Base-by-base conservation (phyloP, 1,140 invertebrate genomes). In the Bombus difficillimus region DNA sequence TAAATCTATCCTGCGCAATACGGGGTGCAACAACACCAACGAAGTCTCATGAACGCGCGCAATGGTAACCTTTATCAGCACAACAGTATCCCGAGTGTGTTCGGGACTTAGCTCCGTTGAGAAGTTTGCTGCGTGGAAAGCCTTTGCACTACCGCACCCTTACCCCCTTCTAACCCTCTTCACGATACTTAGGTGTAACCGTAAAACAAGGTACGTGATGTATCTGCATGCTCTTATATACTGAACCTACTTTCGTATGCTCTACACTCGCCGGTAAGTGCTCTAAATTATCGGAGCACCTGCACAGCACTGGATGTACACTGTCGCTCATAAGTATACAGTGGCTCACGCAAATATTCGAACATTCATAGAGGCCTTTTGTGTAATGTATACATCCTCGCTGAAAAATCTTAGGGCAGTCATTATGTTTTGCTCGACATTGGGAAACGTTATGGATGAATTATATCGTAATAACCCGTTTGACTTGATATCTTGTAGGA, bases 251-350 rank as follows among this genome's bases (percentile, higher is more conserved):
- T 91, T 93, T 91, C 88, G 88, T 92, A 92, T 90, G 87, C 89
- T 84, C 87, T 87, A 76, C 83, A 81, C 81, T 81, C 73, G 13
- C 73, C 76, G 80, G 88, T 92, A 93, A 93, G 91, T 92, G 91
- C 89, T 90, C 85, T 88, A 88, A 93, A 94, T 90, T 92, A 91
- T 91, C 87, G 75, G 88, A 84, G 81, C 91, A 90, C 88, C 92
- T 90, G 89, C 87, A 83, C 64, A 90, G 75, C 25, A 34, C 72
- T 59, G 39, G 77, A 64, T n/a, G 74, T 64, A 74, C 87, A 89
- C 92, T 22, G 47, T 53, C 47, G 18, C 47, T 53, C 47, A 53
- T 53, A 53, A 53, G 47, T 53, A 53, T 22, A 53, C 18, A 53
- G 47, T 53, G 18, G 47, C 18, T 53, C 47, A 2, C 5, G 47